Conservation (phyloP, 2,113 vertebrate species). For the Corythoichthys haematopterus region DNA sequence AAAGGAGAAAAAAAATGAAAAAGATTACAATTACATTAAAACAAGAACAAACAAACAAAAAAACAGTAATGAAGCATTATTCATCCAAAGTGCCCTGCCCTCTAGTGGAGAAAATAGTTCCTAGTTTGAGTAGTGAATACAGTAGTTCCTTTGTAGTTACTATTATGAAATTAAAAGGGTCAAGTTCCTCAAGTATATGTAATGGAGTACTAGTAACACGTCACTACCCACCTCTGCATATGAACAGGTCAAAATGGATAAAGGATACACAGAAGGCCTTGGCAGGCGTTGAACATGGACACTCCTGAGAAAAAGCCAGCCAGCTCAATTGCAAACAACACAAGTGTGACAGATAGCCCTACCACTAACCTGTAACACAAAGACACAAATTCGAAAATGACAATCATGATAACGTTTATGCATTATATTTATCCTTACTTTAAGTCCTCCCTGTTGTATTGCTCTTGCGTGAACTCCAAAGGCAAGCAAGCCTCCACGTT, state of each 20-base stretch:
- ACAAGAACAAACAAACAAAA: no score
- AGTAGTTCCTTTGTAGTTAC: no score
- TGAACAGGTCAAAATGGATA: not conserved
- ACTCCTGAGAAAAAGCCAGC: slow-evolving; percentile 82
- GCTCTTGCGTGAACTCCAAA: slow-evolving; percentile 72
- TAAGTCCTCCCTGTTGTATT: slow-evolving; percentile 73
- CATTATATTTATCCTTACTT: slow-evolving; percentile 64
- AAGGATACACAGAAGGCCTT: slow-evolving; percentile 89
- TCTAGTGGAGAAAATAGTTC: no score
- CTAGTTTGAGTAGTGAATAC: no score
- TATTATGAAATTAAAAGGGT: no score
- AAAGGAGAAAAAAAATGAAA: no score
- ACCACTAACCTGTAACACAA: slow-evolving; percentile 73
- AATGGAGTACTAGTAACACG: no score
- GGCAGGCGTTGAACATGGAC: slow-evolving; percentile 85
- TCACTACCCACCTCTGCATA: no score
- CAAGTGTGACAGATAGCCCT: slow-evolving; percentile 78
- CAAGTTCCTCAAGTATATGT: no score
- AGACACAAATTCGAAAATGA: not conserved
- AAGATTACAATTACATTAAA: no score
- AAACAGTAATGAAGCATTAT: no score
- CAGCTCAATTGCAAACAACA: slow-evolving; percentile 79
- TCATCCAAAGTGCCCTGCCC: no score
- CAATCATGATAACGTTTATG: not conserved
- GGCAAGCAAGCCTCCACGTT: slow-evolving; percentile 81